Base-by-base conservation (phyloP, 2,888 invertebrate species). In the Ephialtes manifestator region DNA sequence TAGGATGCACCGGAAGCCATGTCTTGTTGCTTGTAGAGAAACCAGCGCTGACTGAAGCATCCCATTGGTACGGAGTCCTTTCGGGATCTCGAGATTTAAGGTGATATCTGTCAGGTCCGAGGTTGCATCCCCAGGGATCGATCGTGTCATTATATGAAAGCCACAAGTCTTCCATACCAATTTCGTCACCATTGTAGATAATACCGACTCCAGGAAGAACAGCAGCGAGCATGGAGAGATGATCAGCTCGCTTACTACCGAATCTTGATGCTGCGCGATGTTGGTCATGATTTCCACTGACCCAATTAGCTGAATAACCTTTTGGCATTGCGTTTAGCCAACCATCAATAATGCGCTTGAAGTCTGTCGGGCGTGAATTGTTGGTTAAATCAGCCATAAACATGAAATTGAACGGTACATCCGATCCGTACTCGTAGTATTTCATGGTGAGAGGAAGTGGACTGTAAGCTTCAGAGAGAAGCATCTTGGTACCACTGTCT, bases 181-280 rank as follows among this genome's bases (percentile, higher is more conserved):
- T 95, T 92, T 98, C 98, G 92, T 98, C 98, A 0, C 98, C 98
- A 90, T 98, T 97, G 94, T 98, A 97, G 28, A 96, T 94, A 24
- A 96, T 93, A 4, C 96, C 95, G 0, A 96, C 95, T 7, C 97
- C 97, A 0, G 96, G 96, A 46, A 97, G 91, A 13, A 96, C 93
- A 91, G 96, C 94, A 85, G 95, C 94, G 67, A 97, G 90, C 95
- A 96, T 95, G 88, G 95, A 95, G 28, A 96, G 90, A 43, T 95
- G 94, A 89, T 96, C 95, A 0, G 95, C 94, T 51, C 95, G 92
- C 58, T 94, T 92, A 0, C 10, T 51, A 0, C 95, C 95, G 81
- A 94, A 94, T 82, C 96, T 93, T 2, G 93, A 89, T 0, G 95
- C 94, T 0, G 94, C 93, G 13, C 95, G 93, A 46, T 91, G 91